Conservation (phyloP, 2,113 vertebrate species). For the Zeus faber region DNA sequence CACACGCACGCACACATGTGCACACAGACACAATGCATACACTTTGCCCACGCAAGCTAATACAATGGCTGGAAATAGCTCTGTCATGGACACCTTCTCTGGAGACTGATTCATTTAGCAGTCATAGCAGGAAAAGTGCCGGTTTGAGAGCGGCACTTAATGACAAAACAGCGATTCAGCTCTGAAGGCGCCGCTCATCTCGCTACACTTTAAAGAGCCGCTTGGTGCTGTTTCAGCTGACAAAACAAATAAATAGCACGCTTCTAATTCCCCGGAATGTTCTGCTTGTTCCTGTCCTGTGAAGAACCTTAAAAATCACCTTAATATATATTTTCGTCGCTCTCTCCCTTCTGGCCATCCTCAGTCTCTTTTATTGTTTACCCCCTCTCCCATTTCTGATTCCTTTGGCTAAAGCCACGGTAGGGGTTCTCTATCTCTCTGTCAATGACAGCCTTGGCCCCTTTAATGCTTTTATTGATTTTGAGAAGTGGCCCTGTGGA, state of each 20-base stretch:
- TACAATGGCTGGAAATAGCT: constrained; percentile 4
- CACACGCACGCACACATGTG: background rate
- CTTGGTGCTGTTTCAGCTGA: constrained; percentile 11
- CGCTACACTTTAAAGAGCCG: constrained; percentile 5
- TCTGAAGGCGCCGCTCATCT: too few species aligned
- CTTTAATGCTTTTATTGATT: constrained; percentile 33
- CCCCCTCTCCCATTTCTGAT: too few species aligned
- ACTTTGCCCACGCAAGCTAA: background rate
- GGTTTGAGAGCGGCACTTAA: constrained; percentile 26
- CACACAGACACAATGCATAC: background rate
- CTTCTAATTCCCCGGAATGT: background rate
- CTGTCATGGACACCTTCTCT: constrained; percentile 23
- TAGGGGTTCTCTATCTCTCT: constrained; percentile 23
- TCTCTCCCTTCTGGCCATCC: too few species aligned
- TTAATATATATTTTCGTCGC: too few species aligned
- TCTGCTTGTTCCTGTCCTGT: too few species aligned
- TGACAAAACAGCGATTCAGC: constrained; percentile 8
- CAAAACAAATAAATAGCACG: background rate
- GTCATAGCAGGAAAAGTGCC: constrained; percentile 27
- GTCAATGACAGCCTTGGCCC: constrained; percentile 7
- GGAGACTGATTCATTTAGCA: constrained; percentile 17
- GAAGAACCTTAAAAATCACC: too few species aligned
- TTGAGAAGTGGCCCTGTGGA: constrained; percentile 37
- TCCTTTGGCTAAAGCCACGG: constrained; percentile 24
- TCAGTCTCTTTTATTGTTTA: too few species aligned